phyloP scores from a whole-genome alignment of 2,888 invertebrate species.

The Netelia inedita region DNA sequence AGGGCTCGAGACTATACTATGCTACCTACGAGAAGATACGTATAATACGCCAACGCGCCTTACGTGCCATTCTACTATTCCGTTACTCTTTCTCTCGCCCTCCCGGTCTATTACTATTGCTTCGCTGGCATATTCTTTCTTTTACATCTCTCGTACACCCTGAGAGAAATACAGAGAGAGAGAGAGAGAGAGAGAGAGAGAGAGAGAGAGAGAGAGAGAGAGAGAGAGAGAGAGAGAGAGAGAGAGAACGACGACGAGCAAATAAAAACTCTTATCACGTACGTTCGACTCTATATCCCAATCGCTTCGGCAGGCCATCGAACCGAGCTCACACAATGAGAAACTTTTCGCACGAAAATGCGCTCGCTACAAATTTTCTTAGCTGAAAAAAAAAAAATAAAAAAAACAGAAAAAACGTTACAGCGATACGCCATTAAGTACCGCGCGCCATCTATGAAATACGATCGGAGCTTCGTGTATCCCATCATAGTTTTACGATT shows the following conservation, averaged over 20 bases:
- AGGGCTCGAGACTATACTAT: background rate
- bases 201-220: slow-evolving; percentile 31
- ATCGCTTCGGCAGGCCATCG: background rate
- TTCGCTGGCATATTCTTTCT: slow-evolving; percentile 52
- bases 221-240: slow-evolving; percentile 20
- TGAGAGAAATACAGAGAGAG: slow-evolving; percentile 47
- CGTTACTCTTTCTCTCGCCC: slow-evolving; percentile 25
- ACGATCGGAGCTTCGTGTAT: no score
- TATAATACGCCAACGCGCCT: slow-evolving; percentile 38
- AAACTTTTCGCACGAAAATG: slow-evolving; percentile 3
- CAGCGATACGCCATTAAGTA: slow-evolving; percentile 22
- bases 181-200: slow-evolving; percentile 29
- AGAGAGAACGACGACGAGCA: background rate
- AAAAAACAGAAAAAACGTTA: background rate
- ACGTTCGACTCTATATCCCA: slow-evolving; percentile 20
- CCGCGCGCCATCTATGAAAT: no score
- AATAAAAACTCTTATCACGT: slow-evolving; percentile 63
- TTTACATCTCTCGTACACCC: slow-evolving; percentile 9
- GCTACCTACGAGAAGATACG: background rate
- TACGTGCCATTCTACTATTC: slow-evolving; percentile 54
- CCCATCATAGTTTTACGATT: no score
- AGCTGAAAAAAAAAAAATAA: background rate
- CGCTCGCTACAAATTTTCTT: slow-evolving; percentile 2
- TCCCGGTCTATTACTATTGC: slow-evolving; percentile 25
- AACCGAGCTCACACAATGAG: slow-evolving; percentile 8